phyloP scores from a whole-genome alignment of 2,888 invertebrate species.

The Thalpophila matura region DNA sequence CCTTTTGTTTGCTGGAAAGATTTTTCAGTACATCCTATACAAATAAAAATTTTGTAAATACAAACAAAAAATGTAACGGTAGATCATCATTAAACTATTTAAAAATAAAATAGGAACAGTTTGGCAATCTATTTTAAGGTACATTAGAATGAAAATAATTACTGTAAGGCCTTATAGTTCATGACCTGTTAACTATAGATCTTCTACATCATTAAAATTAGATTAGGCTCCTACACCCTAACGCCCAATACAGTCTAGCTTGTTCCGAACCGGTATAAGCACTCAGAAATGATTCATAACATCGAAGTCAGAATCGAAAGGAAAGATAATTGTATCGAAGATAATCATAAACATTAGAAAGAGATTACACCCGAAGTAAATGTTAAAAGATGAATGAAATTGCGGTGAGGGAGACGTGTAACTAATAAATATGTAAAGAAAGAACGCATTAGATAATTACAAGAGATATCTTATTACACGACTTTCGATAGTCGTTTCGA shows the following conservation, averaged over 20 bases:
- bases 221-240: not conserved
- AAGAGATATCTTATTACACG: slow-evolving; percentile 21
- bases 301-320: not conserved
- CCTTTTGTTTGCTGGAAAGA: too few relatives aligned
- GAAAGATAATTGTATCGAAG: slow-evolving; percentile 11
- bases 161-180: too few relatives aligned
- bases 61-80: too few relatives aligned
- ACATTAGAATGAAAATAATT: too few relatives aligned
- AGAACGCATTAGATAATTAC: slow-evolving; percentile 16
- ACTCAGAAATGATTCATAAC: not conserved
- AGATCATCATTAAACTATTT: too few relatives aligned
- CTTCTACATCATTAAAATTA: slow-evolving; percentile 5
- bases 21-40: too few relatives aligned
- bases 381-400: slow-evolving; percentile 32
- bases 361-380: slow-evolving; percentile 11
- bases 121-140: too few relatives aligned
- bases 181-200: not conserved
- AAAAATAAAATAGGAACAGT: too few relatives aligned
- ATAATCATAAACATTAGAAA: slow-evolving; percentile 29
- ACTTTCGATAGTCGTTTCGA: slow-evolving; percentile 12
- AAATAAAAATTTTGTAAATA: too few relatives aligned
- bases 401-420: slow-evolving; percentile 1
- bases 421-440: slow-evolving; percentile 41
- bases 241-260: not conserved
- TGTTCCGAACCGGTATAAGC: not conserved